phyloP scores from a whole-genome alignment of 2,888 invertebrate species.

The Drosophila algonquin region DNA sequence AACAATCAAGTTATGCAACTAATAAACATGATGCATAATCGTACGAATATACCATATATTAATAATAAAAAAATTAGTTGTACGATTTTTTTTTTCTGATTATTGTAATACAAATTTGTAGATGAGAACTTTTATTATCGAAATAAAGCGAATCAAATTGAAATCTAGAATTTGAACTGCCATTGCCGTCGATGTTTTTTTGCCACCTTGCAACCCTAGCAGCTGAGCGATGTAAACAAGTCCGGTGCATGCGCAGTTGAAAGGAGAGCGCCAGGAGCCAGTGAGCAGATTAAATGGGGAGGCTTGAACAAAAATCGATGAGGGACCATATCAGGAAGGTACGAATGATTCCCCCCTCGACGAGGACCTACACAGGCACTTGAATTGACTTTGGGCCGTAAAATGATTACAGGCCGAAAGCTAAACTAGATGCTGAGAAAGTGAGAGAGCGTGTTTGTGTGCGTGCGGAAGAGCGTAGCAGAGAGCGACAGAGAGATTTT shows the following conservation, averaged over 20 bases:
- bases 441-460: neutral
- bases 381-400: slow-evolving; percentile 76
- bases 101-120: slow-evolving; percentile 52
- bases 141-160: slow-evolving; percentile 66
- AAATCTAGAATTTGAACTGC: neutral
- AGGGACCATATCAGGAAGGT: slow-evolving; percentile 42
- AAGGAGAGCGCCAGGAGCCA: slow-evolving; percentile 20
- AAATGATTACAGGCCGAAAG: slow-evolving; percentile 73
- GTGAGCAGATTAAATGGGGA: slow-evolving; percentile 18
- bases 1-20: slow-evolving; percentile 19
- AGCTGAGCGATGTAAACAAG: slow-evolving; percentile 53
- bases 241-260: slow-evolving; percentile 10
- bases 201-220: slow-evolving; percentile 21
- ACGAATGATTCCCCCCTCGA: slow-evolving; percentile 26
- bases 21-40: slow-evolving; percentile 27
- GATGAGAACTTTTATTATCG: slow-evolving; percentile 54
- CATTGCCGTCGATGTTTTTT: neutral
- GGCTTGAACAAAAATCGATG: slow-evolving; percentile 46
- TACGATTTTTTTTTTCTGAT: slow-evolving; percentile 47
- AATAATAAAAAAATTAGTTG: slow-evolving; percentile 10
- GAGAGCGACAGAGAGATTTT: slow-evolving; percentile 4
- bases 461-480: slow-evolving; percentile 1
- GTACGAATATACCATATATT: slow-evolving; percentile 20
- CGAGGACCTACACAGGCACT: slow-evolving; percentile 24
- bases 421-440: slow-evolving; percentile 37